These are phyloP conservation scores for Fopius arisanus DNA, from an alignment of 1,140 invertebrate species.

Conservation along the genomic window DNA sequence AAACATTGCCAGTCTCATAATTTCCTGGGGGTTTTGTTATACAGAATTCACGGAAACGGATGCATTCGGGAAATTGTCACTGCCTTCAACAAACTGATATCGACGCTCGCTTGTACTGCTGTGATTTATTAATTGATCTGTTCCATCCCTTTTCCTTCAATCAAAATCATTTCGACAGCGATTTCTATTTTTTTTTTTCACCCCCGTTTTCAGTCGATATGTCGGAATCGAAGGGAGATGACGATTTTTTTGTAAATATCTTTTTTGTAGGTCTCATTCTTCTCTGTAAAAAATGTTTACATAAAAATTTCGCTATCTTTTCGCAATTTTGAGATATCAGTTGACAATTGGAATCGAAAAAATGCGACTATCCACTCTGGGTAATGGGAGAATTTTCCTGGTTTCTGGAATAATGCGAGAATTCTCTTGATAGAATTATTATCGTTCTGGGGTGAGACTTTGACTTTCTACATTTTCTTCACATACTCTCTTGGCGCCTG, in stretches of 20 bases:
- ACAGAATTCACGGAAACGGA: not conserved
- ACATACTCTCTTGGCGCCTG: not conserved
- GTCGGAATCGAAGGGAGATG: no score
- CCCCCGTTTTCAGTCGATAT: no score
- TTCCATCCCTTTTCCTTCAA: not conserved
- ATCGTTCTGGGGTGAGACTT: not conserved
- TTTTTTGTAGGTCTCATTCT: no score
- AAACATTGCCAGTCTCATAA: not conserved
- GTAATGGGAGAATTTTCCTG: no score
- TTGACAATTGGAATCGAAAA: no score
- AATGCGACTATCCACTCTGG: no score
- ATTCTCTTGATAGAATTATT: not conserved
- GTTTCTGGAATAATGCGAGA: not conserved
- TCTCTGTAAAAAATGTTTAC: no score
- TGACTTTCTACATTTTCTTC: not conserved
- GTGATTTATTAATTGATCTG: constrained; percentile 7
- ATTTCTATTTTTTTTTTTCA: no score
- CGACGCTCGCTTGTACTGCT: not conserved
- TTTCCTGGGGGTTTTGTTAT: not conserved
- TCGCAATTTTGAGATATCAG: no score
- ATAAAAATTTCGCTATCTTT: no score
- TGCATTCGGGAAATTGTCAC: not conserved
- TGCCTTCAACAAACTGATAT: not conserved
- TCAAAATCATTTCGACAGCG: no score
- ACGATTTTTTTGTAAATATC: no score